Percentiles rank a stretch among this genome's conserved stretches.
Conservation (phyloP, 2,113 vertebrate genomes). For the Gobiocypris rarus region DNA sequence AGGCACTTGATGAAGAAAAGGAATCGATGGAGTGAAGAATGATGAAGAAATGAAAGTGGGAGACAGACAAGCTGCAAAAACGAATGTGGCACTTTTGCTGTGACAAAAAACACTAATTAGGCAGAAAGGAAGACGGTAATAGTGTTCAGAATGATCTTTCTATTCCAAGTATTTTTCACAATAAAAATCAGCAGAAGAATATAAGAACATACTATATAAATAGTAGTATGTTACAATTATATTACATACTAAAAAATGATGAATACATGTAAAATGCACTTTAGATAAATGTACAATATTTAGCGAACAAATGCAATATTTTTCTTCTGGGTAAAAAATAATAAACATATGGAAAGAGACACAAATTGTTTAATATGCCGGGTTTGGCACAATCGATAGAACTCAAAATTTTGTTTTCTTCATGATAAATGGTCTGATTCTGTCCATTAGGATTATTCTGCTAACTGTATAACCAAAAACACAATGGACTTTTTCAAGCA, state of each 20-base stretch:
- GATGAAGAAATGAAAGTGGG: conserved; percentile 84
- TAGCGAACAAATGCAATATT: background rate
- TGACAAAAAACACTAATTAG: conserved; percentile 66
- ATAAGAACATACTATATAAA: background rate
- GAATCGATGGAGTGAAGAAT: conserved; percentile 91
- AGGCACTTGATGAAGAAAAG: conserved; percentile 81
- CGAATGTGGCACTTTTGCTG: conserved; percentile 67
- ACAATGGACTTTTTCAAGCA: conserved; percentile 37
- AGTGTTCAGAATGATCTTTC: background rate
- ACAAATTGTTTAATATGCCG: background rate
- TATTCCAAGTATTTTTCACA: background rate
- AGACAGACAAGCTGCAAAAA: conserved; percentile 72
- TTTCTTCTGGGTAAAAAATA: conserved; percentile 4
- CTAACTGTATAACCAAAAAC: background rate
- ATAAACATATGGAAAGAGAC: background rate
- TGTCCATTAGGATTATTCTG: conserved; percentile 10
- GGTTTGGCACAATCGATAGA: conserved; percentile 10
- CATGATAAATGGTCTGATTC: conserved; percentile 25
- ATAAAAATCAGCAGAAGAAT: background rate
- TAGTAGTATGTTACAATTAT: too few relatives aligned
- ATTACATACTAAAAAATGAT: background rate
- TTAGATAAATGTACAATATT: too few relatives aligned
- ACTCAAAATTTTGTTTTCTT: background rate
- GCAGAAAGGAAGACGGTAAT: conserved; percentile 40
- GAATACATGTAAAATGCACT: background rate